These are phyloP conservation scores for Leptopilina clavipes DNA, from an alignment of 1,140 invertebrate species.

Conservation along the genomic window DNA sequence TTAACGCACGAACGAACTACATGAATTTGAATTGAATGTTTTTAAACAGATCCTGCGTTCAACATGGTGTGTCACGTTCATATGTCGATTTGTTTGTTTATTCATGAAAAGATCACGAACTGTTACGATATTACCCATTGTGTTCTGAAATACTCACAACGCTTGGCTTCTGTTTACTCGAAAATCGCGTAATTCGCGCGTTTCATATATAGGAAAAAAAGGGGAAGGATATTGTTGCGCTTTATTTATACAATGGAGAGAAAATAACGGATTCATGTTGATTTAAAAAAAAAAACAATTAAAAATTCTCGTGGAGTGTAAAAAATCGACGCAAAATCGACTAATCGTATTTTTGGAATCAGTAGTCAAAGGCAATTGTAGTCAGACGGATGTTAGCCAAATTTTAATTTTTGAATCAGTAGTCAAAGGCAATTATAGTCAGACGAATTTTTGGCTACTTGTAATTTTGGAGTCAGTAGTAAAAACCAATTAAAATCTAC, in stretches of 20 bases:
- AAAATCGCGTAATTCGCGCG: not conserved
- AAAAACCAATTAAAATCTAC: too few relatives aligned
- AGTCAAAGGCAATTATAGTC: too few relatives aligned
- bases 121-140: slow-evolving; percentile 48
- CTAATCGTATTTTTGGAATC: too few relatives aligned
- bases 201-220: not conserved
- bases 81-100: slow-evolving; percentile 47
- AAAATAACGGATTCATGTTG: too few relatives aligned
- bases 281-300: too few relatives aligned
- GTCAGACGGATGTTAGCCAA: too few relatives aligned
- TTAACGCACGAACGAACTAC: slow-evolving; percentile 30
- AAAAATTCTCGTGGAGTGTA: too few relatives aligned
- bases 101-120: slow-evolving; percentile 47
- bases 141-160: slow-evolving; percentile 38
- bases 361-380: too few relatives aligned
- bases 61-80: slow-evolving; percentile 45
- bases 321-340: too few relatives aligned
- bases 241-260: not conserved
- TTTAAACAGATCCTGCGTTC: slow-evolving; percentile 40
- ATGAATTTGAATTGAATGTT: slow-evolving; percentile 19
- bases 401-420: too few relatives aligned
- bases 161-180: slow-evolving; percentile 40
- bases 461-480: too few relatives aligned
- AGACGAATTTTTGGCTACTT: too few relatives aligned
- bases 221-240: not conserved